Percentiles rank a stretch among this genome's conserved stretches.
phyloP scores from a whole-genome alignment of 2,888 invertebrate species.

The Sepioteuthis lessoniana region DNA sequence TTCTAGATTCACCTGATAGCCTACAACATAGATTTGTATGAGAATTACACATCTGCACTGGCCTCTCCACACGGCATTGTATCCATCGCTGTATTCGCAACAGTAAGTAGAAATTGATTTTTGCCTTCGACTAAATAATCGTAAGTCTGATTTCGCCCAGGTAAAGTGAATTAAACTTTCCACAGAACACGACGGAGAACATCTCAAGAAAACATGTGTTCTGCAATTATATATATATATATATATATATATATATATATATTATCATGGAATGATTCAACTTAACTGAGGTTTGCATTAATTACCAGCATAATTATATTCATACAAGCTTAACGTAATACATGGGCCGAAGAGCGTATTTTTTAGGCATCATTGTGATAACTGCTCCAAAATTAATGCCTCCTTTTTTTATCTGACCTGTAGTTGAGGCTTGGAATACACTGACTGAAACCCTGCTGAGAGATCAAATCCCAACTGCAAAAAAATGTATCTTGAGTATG shows the following conservation, averaged over 20 bases:
- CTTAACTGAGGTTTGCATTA: neutral
- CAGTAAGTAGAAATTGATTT: constrained; percentile 80
- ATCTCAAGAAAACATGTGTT: neutral
- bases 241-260: no score
- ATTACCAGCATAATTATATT: neutral
- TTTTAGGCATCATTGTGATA: neutral
- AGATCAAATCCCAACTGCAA: no score
- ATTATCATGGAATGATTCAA: neutral
- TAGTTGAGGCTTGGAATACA: no score
- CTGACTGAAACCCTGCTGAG: no score
- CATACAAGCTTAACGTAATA: neutral
- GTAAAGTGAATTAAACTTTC: constrained; percentile 33
- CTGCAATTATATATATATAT: neutral
- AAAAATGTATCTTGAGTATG: no score
- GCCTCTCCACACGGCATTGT: constrained; percentile 95
- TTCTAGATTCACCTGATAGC: constrained; percentile 96
- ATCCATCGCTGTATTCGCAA: constrained; percentile 92
- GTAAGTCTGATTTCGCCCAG: neutral
- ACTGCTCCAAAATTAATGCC: no score
- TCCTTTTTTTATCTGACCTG: no score
- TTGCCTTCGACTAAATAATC: neutral
- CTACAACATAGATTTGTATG: constrained; percentile 97
- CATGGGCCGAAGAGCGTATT: neutral
- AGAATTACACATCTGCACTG: constrained; percentile 94
- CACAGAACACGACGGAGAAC: neutral